Conservation (phyloP, 2,888 invertebrate species). For the Cheiracanthium punctorium region DNA sequence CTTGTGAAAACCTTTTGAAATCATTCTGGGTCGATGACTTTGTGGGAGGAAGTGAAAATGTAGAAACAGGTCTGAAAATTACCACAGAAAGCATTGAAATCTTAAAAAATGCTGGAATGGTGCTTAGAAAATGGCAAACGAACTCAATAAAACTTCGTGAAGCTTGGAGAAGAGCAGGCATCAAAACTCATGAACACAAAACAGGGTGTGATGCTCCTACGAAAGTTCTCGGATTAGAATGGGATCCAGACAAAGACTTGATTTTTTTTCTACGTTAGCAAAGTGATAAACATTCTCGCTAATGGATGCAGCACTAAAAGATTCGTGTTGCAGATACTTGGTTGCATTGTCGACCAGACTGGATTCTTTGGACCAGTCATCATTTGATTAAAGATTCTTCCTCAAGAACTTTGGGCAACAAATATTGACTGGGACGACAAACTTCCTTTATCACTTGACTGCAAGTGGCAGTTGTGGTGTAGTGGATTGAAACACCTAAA, state of each 20-base stretch:
- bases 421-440: background rate
- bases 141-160: background rate
- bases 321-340: background rate
- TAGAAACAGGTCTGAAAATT: background rate
- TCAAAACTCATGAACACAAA: no score
- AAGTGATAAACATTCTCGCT: background rate
- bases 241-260: background rate
- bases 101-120: background rate
- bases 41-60: background rate
- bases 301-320: background rate
- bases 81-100: background rate
- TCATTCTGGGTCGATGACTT: background rate
- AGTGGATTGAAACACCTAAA: background rate
- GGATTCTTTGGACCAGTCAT: background rate
- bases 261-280: background rate
- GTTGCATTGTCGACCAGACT: background rate
- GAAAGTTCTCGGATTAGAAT: background rate
- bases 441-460: background rate
- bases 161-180: no score
- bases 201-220: background rate
- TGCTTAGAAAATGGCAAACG: background rate
- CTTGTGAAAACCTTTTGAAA: background rate
- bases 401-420: background rate
- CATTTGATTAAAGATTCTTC: background rate
- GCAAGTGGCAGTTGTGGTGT: background rate